These are phyloP conservation scores for Ormyrus labotus DNA, from an alignment of 2,888 invertebrate species.

Conservation along the genomic window DNA sequence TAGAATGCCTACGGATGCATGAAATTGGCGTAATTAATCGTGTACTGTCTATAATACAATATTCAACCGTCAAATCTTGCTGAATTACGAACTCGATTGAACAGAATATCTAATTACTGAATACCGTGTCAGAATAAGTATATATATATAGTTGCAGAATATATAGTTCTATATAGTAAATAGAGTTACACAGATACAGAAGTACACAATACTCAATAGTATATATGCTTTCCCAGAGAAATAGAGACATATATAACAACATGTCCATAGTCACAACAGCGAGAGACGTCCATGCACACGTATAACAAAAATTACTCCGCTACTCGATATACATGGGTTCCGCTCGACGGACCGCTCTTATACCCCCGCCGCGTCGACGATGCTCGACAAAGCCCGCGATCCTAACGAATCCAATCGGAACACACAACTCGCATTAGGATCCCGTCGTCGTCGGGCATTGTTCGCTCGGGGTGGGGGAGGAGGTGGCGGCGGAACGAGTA, in stretches of 20 bases:
- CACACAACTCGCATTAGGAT: no score
- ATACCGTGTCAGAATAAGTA: not conserved
- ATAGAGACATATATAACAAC: not conserved
- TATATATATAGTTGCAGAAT: no score
- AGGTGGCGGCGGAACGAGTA: not conserved
- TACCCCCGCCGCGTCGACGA: not conserved
- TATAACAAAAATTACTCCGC: slow-evolving; percentile 5
- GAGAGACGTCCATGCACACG: slow-evolving; percentile 34
- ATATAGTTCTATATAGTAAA: not conserved
- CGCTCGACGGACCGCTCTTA: not conserved
- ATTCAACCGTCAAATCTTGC: slow-evolving; percentile 2
- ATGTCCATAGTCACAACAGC: slow-evolving; percentile 24
- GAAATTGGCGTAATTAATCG: slow-evolving; percentile 33
- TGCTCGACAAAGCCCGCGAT: slow-evolving; percentile 7
- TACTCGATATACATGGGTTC: not conserved
- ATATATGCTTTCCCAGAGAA: not conserved
- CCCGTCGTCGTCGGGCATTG: not conserved
- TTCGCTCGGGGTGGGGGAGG: not conserved
- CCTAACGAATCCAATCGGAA: slow-evolving; percentile 13
- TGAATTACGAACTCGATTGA: slow-evolving; percentile 1
- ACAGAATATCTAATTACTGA: slow-evolving; percentile 5
- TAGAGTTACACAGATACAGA: slow-evolving; percentile 11
- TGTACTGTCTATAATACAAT: slow-evolving; percentile 15
- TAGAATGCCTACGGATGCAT: slow-evolving; percentile 6
- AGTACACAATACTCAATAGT: slow-evolving; percentile 10